Evolutionary conservation across 2,888 invertebrate species (phyloP).

Genomic region (Andrena hattorfiana): DNA sequence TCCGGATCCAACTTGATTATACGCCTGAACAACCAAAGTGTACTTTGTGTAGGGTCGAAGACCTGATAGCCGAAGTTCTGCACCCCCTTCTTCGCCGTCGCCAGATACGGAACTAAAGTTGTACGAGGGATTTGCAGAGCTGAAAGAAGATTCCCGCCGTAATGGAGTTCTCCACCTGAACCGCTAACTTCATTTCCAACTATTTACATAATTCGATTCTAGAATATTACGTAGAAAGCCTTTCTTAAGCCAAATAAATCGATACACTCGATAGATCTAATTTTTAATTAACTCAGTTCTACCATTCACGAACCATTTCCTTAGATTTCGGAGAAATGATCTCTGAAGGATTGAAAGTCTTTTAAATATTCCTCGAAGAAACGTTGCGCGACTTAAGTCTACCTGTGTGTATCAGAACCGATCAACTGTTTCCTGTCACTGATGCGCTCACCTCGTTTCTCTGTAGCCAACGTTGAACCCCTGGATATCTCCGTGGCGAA

Average conservation of each 20-base stretch:
- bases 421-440: not conserved
- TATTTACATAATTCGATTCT: constrained; percentile 26
- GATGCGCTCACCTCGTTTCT: constrained; percentile 84
- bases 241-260: not conserved
- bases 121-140: constrained; percentile 86
- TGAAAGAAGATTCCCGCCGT: constrained; percentile 65
- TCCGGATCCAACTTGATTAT: constrained; percentile 91
- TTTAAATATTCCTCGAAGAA: not conserved
- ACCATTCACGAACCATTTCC: not conserved
- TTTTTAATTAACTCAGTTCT: not conserved
- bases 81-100: constrained; percentile 89
- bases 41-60: constrained; percentile 89
- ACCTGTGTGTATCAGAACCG: not conserved
- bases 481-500: constrained; percentile 91
- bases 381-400: no score
- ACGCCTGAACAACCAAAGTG: constrained; percentile 90
- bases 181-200: constrained; percentile 10
- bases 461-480: constrained; percentile 91
- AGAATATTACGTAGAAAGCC: not conserved
- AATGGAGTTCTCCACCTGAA: constrained; percentile 38
- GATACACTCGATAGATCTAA: not conserved
- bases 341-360: not conserved
- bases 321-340: not conserved
- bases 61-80: constrained; percentile 88
- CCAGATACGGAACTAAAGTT: constrained; percentile 90